Conservation (phyloP, 2,113 vertebrate genomes). For the Nothobranchius furzeri region DNA sequence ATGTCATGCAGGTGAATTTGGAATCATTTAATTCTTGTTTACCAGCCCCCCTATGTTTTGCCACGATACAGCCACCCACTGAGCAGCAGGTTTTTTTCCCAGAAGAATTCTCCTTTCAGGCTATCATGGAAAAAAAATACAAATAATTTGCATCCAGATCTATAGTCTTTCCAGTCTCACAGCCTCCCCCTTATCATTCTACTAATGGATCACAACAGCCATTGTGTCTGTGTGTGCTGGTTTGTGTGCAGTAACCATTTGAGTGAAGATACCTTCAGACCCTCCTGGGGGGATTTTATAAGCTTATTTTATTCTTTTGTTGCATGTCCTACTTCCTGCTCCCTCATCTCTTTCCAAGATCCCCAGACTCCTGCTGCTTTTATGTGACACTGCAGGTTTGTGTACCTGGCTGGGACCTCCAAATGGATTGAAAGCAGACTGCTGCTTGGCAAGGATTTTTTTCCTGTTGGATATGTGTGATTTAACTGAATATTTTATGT, state of each 20-base stretch:
- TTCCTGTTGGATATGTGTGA: conserved; percentile 35
- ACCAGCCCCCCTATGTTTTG: conserved; percentile 53
- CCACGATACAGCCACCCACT: conserved; percentile 40
- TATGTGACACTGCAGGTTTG: conserved; percentile 62
- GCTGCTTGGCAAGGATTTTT: conserved; percentile 28
- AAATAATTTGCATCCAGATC: conserved; percentile 64
- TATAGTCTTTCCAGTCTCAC: conserved; percentile 47
- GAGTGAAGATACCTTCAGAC: conserved; percentile 49
- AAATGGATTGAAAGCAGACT: conserved; percentile 47
- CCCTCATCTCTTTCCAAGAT: conserved; percentile 44
- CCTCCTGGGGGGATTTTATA: conserved; percentile 43
- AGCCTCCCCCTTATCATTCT: conserved; percentile 48
- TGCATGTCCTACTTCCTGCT: conserved; percentile 54
- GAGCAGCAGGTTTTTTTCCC: conserved; percentile 37
- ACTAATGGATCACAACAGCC: conserved; percentile 61
- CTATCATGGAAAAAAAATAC: conserved; percentile 43
- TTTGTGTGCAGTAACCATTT: conserved; percentile 42
- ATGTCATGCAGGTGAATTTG: conserved; percentile 67
- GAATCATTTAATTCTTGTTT: conserved; percentile 76
- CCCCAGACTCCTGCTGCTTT: conserved; percentile 56
- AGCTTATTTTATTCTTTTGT: conserved; percentile 62
- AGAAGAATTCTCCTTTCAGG: conserved; percentile 61
- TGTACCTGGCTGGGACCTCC: conserved; percentile 50
- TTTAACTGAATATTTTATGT: conserved; percentile 28
- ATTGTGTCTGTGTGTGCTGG: conserved; percentile 30